Evolutionary conservation across 2,888 invertebrate genomes (phyloP).

Genomic region (Megamerina dolium): DNA sequence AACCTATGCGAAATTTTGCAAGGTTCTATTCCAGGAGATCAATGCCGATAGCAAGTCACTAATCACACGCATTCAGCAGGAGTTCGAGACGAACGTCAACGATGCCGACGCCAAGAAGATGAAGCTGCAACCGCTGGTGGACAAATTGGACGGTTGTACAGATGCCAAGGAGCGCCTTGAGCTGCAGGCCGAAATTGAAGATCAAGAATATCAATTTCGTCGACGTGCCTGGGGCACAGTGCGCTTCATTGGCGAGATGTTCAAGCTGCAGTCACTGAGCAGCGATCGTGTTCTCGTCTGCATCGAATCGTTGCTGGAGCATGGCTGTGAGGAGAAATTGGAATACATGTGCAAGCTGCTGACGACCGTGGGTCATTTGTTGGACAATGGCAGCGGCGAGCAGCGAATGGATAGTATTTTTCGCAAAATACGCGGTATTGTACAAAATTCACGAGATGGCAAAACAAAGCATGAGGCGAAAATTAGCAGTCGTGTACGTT

Average conservation of each 20-base stretch:
- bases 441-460: slow-evolving; percentile 25
- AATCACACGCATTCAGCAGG: slow-evolving; percentile 39
- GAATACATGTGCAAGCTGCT: slow-evolving; percentile 45
- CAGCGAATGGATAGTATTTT: slow-evolving; percentile 39
- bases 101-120: slow-evolving; percentile 42
- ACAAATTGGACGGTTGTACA: slow-evolving; percentile 29
- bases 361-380: slow-evolving; percentile 39
- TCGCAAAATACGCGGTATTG: slow-evolving; percentile 33
- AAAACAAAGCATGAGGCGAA: slow-evolving; percentile 17
- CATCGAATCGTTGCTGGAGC: slow-evolving; percentile 36
- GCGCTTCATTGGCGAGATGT: slow-evolving; percentile 45
- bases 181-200: slow-evolving; percentile 41
- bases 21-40: slow-evolving; percentile 40
- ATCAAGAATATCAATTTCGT: slow-evolving; percentile 43
- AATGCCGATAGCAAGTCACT: slow-evolving; percentile 37
- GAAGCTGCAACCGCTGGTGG: slow-evolving; percentile 37
- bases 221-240: slow-evolving; percentile 47
- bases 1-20: slow-evolving; percentile 44
- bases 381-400: slow-evolving; percentile 29
- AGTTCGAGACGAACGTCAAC: slow-evolving; percentile 44
- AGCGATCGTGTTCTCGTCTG: slow-evolving; percentile 38
- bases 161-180: slow-evolving; percentile 36
- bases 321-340: slow-evolving; percentile 42
- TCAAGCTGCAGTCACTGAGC: slow-evolving; percentile 36
- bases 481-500: slow-evolving; percentile 44